phyloP scores from a whole-genome alignment of 64 coral and sea anemone genomes.

The Dendronephthya gigantea region DNA sequence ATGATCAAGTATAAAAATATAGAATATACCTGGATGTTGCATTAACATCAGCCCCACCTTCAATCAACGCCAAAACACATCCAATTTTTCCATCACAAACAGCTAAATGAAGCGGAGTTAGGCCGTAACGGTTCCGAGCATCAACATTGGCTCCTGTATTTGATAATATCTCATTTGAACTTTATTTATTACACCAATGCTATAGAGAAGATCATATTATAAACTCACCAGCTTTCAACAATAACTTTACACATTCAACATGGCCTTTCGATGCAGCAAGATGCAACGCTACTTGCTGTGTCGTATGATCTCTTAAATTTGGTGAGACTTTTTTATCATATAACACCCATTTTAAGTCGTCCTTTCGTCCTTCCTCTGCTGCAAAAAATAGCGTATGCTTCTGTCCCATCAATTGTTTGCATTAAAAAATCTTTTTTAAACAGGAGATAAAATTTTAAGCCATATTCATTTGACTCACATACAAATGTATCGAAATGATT shows the following conservation, averaged over 20 bases:
- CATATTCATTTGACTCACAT: too few relatives aligned
- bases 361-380: constrained; percentile 74
- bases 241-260: constrained; percentile 60
- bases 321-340: constrained; percentile 82
- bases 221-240: constrained; percentile 72
- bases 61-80: constrained; percentile 63
- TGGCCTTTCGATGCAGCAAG: constrained; percentile 68
- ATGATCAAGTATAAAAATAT: too few relatives aligned
- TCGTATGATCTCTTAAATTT: constrained; percentile 75
- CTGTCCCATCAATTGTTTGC: constrained; percentile 56
- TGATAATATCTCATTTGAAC: neutral
- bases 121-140: constrained; percentile 79
- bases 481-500: too few relatives aligned
- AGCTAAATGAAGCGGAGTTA: constrained; percentile 82
- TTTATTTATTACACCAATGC: neutral
- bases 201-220: neutral
- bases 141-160: constrained; percentile 58
- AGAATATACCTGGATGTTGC: constrained; percentile 65
- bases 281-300: constrained; percentile 66
- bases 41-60: constrained; percentile 85
- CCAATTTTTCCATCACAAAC: constrained; percentile 82
- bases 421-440: neutral
- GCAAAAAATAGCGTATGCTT: constrained; percentile 90
- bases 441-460: neutral
- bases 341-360: constrained; percentile 84